These are phyloP conservation scores for Alloplasta piceator DNA, from an alignment of 2,888 invertebrate species.

Conservation along the genomic window DNA sequence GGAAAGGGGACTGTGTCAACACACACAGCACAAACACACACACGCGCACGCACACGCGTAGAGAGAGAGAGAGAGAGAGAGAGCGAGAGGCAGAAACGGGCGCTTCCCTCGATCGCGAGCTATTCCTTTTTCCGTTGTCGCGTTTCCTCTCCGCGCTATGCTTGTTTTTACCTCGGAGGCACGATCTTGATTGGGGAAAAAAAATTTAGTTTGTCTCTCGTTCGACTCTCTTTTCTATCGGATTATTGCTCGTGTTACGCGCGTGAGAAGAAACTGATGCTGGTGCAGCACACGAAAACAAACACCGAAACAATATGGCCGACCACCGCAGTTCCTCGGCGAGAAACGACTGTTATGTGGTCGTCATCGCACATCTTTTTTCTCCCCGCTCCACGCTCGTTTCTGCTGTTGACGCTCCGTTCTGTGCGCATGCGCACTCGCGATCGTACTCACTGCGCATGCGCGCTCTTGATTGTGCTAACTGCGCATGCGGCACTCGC, in stretches of 20 bases:
- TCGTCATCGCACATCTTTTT: conserved; percentile 74
- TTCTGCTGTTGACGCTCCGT: neutral
- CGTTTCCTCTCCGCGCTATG: conserved; percentile 9
- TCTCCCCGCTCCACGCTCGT: conserved; percentile 12
- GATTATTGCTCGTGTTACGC: conserved; percentile 41
- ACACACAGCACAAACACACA: conserved; percentile 7
- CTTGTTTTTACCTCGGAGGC: neutral
- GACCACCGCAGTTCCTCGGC: conserved; percentile 73
- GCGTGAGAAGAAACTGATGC: neutral
- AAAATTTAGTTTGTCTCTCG: conserved; percentile 1
- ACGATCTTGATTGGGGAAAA: conserved; percentile 11
- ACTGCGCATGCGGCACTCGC: neutral
- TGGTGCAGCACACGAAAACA: conserved; percentile 78
- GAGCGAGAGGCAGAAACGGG: conserved; percentile 40
- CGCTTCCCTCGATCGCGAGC: conserved; percentile 43
- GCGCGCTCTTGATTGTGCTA: neutral
- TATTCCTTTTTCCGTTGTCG: conserved; percentile 17
- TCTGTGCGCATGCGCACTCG: neutral
- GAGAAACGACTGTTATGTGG: conserved; percentile 72
- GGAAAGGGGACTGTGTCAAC: conserved; percentile 15
- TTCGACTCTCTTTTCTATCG: conserved; percentile 4
- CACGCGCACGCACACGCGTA: neutral
- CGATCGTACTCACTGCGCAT: neutral
- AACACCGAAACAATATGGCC: conserved; percentile 82
- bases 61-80: conserved; percentile 27